A percentile compares a stretch with the other conserved stretches of the same genome.
phyloP scores from a whole-genome alignment of 2,113 vertebrate genomes.

The Sander vitreus region DNA sequence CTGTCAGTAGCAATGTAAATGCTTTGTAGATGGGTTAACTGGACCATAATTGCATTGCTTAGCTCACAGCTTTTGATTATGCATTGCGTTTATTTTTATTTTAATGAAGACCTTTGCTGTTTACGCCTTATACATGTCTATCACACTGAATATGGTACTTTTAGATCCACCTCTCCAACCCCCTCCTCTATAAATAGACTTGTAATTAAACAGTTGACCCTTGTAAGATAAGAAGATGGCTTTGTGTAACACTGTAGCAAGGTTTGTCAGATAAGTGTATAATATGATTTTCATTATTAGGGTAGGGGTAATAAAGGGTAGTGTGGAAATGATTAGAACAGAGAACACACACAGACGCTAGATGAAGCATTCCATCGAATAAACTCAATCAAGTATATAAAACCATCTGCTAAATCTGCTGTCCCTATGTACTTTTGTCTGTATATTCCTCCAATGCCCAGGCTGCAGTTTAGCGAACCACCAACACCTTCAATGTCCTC shows the following conservation, averaged over 20 bases:
- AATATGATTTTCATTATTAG: constrained; percentile 72
- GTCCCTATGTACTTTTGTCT: constrained; percentile 69
- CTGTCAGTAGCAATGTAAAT: constrained; percentile 80
- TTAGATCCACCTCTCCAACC: constrained; percentile 56
- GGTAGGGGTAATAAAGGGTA: constrained; percentile 62
- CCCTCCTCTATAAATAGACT: constrained; percentile 67
- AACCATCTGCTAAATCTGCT: constrained; percentile 70
- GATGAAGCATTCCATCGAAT: constrained; percentile 57
- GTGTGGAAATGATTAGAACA: constrained; percentile 73
- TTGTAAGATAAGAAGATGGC: constrained; percentile 81
- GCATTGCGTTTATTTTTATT: constrained; percentile 53
- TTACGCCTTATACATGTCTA: constrained; percentile 81
- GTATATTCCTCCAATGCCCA: constrained; percentile 75
- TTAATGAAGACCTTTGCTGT: constrained; percentile 72
- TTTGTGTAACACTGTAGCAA: constrained; percentile 82
- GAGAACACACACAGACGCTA: constrained; percentile 74
- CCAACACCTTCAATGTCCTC: constrained; percentile 51
- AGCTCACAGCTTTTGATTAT: constrained; percentile 72
- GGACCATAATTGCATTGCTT: constrained; percentile 63
- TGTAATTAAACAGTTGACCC: constrained; percentile 74
- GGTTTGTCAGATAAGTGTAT: constrained; percentile 76
- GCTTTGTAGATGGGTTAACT: constrained; percentile 70
- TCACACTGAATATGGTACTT: constrained; percentile 77
- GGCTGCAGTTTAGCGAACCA: constrained; percentile 61
- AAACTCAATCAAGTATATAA: constrained; percentile 62